Evolutionary conservation across 30 jellyfish, hydroid and myxozoan genomes (phyloP).

Genomic region (Turritopsis dohrnii): DNA sequence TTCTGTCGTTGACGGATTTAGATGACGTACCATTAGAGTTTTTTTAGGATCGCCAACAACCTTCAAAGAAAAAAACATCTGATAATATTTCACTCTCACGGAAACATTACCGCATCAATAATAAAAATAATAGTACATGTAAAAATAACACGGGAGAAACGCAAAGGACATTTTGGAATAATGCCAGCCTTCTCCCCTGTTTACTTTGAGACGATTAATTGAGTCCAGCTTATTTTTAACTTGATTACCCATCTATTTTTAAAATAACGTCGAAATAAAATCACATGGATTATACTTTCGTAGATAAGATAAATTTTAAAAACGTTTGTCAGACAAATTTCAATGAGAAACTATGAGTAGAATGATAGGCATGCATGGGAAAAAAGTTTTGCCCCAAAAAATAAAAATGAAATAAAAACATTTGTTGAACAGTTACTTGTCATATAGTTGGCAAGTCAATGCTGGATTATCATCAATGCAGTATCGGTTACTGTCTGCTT

Average conservation of each 20-base stretch:
- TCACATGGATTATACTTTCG: background rate
- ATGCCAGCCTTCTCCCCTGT: background rate
- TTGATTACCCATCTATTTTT: background rate
- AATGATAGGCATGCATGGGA: background rate
- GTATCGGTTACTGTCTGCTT: too few relatives aligned
- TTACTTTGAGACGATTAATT: background rate
- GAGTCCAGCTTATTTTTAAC: background rate
- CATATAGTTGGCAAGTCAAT: too few relatives aligned
- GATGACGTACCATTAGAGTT: slow-evolving; percentile 74
- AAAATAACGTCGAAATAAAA: background rate
- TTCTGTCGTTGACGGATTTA: slow-evolving; percentile 65
- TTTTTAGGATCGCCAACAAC: slow-evolving; percentile 83
- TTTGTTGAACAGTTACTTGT: too few relatives aligned
- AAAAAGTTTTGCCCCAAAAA: too few relatives aligned
- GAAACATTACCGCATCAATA: background rate
- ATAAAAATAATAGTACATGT: background rate
- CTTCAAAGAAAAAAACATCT: slow-evolving; percentile 28
- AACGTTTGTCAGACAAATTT: background rate
- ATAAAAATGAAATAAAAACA: too few relatives aligned
- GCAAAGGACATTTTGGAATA: background rate
- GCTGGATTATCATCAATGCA: too few relatives aligned
- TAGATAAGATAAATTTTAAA: background rate
- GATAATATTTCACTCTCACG: background rate
- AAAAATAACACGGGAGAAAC: background rate
- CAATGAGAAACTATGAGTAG: background rate